Evolutionary conservation across 2,797 vertebrate species (phyloP).

Genomic region (Bryconaethiops microstoma): DNA sequence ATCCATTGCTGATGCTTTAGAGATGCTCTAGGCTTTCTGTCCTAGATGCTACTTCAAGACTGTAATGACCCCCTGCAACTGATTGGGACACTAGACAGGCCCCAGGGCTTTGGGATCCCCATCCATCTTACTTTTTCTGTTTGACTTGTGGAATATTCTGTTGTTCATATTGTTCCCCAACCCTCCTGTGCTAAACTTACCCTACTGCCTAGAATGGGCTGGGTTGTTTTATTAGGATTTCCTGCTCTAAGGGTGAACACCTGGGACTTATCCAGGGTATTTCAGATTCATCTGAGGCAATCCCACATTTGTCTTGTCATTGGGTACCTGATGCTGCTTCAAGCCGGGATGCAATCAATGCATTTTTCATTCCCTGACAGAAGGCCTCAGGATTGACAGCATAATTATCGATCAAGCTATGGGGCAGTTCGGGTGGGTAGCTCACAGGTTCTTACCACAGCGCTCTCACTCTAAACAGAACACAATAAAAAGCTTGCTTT

Average conservation of each 20-base stretch:
- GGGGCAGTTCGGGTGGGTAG: slow-evolving; percentile 47
- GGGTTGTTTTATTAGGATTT: slow-evolving; percentile 33
- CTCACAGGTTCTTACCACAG: slow-evolving; percentile 36
- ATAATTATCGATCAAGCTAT: slow-evolving; percentile 55
- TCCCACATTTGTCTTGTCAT: slow-evolving; percentile 47
- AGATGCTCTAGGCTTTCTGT: background rate
- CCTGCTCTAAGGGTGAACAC: slow-evolving; percentile 25
- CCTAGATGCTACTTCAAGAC: slow-evolving; percentile 28
- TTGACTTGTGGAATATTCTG: slow-evolving; percentile 22
- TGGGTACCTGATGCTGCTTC: slow-evolving; percentile 17
- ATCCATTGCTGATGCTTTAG: slow-evolving; percentile 18
- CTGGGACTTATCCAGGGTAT: slow-evolving; percentile 31
- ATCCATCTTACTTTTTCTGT: slow-evolving; percentile 13
- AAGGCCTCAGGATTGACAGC: slow-evolving; percentile 46
- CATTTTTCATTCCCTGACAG: slow-evolving; percentile 42
- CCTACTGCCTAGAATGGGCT: slow-evolving; percentile 1
- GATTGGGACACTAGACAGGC: background rate
- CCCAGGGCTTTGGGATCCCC: slow-evolving; percentile 27
- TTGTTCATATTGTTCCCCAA: slow-evolving; percentile 17
- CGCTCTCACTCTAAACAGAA: slow-evolving; percentile 25
- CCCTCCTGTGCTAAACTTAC: slow-evolving; percentile 9
- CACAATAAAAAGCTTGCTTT: slow-evolving; percentile 32
- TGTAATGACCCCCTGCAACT: slow-evolving; percentile 10
- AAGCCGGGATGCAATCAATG: slow-evolving; percentile 49
- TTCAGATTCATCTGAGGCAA: slow-evolving; percentile 36